These are phyloP conservation scores for Picus viridis DNA, from an alignment of 2,797 vertebrate species.

Conservation along the genomic window DNA sequence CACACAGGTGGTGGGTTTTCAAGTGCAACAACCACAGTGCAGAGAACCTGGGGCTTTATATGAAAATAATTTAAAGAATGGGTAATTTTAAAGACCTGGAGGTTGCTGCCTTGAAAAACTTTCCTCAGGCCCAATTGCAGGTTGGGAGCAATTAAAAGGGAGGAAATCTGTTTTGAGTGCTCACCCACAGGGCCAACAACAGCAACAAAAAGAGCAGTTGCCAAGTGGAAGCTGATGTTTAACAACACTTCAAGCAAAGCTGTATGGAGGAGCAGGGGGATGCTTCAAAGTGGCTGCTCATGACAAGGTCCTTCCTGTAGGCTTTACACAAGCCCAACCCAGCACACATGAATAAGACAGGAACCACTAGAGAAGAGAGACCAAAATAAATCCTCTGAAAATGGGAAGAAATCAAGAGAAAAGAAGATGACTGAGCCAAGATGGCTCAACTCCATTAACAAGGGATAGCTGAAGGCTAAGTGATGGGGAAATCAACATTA, in stretches of 20 bases:
- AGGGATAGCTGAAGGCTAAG: neutral
- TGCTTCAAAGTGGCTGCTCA: neutral
- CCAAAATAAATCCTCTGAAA: neutral
- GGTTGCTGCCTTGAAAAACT: neutral
- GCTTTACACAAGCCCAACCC: neutral
- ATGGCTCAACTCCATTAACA: neutral
- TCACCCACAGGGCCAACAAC: neutral
- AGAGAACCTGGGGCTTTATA: neutral
- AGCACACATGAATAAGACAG: neutral
- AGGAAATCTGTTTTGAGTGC: neutral
- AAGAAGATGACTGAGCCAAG: neutral
- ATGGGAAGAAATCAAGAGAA: neutral
- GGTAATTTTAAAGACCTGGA: neutral
- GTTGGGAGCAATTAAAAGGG: neutral
- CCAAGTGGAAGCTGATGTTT: neutral
- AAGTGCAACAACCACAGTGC: neutral
- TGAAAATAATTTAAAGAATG: neutral
- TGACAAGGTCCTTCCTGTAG: neutral
- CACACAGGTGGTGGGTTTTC: neutral
- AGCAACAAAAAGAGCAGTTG: neutral
- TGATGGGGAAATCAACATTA: fast-evolving
- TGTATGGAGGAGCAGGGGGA: neutral
- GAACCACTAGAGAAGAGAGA: neutral
- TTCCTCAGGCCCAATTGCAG: neutral
- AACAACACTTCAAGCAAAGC: neutral